Evolutionary conservation across 2,113 vertebrate species (phyloP).

Genomic region (Chiloscyllium plagiosum): DNA sequence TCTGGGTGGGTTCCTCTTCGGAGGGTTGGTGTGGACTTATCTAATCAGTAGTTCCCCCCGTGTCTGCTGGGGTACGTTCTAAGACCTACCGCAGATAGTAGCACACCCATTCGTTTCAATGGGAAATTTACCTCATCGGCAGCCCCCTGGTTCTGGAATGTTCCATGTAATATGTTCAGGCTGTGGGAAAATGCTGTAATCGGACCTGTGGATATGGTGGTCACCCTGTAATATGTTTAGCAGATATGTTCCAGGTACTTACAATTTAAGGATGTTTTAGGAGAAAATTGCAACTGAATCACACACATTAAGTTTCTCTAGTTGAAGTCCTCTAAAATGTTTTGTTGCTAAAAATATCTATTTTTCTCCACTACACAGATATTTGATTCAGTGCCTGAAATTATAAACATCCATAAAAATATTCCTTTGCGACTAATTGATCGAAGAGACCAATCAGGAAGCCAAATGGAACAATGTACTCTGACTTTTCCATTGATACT

Average conservation of each 20-base stretch:
- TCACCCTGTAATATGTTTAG: too few species aligned
- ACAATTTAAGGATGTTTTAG: not conserved
- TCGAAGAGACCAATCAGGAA: conserved; percentile 55
- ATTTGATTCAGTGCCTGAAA: conserved; percentile 76
- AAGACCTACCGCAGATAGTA: too few species aligned
- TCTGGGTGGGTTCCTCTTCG: too few species aligned
- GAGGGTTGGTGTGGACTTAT: too few species aligned
- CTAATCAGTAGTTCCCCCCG: too few species aligned
- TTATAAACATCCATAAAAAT: conserved; percentile 73
- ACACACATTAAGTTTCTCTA: not conserved
- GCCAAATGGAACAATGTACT: conserved; percentile 60
- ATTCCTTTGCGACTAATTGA: conserved; percentile 74
- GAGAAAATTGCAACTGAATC: not conserved
- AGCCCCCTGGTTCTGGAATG: too few species aligned
- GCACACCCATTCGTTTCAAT: too few species aligned
- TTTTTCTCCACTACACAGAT: conserved; percentile 55
- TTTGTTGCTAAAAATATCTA: not conserved
- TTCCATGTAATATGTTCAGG: too few species aligned
- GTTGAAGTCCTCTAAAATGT: conserved; percentile 38
- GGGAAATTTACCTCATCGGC: too few species aligned
- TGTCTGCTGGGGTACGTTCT: too few species aligned
- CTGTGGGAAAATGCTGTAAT: too few species aligned
- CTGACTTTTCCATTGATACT: conserved; percentile 56
- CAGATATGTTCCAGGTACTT: not conserved
- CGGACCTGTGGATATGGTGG: too few species aligned